phyloP scores from a whole-genome alignment of 2,888 invertebrate species.

The Drosophila atripex region DNA sequence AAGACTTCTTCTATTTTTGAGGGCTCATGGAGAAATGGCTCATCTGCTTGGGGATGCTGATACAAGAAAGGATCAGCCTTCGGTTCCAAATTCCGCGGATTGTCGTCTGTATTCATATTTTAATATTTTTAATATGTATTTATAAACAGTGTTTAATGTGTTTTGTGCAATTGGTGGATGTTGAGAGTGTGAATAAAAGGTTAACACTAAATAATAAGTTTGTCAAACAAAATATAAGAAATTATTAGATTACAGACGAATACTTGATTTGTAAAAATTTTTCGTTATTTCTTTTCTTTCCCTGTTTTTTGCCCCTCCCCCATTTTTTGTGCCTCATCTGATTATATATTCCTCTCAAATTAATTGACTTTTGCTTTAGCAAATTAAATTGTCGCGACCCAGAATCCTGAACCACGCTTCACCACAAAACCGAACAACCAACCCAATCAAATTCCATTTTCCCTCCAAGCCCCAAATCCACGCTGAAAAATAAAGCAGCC shows the following conservation, averaged over 20 bases:
- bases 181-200: not conserved
- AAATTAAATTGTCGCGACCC: slow-evolving; percentile 42
- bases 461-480: not conserved
- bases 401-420: slow-evolving; percentile 33
- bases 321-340: not conserved
- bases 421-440: slow-evolving; percentile 32
- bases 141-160: not conserved
- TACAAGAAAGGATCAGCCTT: not conserved
- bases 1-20: slow-evolving; percentile 28
- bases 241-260: too few relatives aligned
- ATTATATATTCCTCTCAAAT: slow-evolving; percentile 39
- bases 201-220: not conserved
- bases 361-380: slow-evolving; percentile 42
- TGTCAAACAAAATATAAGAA: too few relatives aligned
- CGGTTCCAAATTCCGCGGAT: not conserved
- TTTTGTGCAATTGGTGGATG: not conserved
- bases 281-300: slow-evolving; percentile 9
- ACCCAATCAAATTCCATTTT: slow-evolving; percentile 2
- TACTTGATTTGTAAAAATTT: not conserved
- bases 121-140: not conserved
- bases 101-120: not conserved
- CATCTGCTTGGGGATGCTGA: slow-evolving; percentile 15
- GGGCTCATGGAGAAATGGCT: slow-evolving; percentile 12
- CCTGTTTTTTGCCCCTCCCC: too few relatives aligned
- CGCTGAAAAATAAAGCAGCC: not conserved